A percentile compares a stretch with the other conserved stretches of the same genome.
Conservation (phyloP, 2,113 vertebrate genomes). For the Actenoides hombroni region DNA sequence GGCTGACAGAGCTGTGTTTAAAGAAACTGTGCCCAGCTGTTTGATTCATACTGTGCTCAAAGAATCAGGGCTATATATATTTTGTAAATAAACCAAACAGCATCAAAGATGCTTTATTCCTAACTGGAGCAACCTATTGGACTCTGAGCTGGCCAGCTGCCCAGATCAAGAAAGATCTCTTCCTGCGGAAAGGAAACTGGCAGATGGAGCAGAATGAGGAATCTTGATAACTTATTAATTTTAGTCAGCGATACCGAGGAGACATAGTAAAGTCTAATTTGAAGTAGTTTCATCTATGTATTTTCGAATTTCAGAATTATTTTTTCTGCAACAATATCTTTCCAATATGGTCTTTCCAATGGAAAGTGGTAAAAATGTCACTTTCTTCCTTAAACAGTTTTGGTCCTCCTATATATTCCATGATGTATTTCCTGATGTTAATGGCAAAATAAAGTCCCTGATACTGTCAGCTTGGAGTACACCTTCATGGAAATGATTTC, state of each 20-base stretch:
- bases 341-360: background rate
- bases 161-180: background rate
- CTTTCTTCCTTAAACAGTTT: background rate
- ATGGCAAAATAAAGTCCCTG: background rate
- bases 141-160: background rate
- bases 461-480: background rate
- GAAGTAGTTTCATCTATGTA: background rate
- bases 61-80: background rate
- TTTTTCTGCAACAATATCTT: background rate
- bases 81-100: background rate
- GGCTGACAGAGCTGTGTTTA: background rate
- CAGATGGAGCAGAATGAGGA: background rate
- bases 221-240: fast-evolving
- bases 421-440: background rate
- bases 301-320: background rate
- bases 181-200: background rate
- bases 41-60: background rate
- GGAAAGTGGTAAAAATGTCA: background rate
- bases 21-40: background rate
- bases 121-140: background rate
- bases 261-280: background rate
- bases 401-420: background rate
- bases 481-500: background rate
- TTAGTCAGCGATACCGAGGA: background rate
- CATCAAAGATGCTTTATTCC: background rate